Base-by-base conservation (phyloP, 2,113 vertebrate genomes). In the Centrocercus urophasianus region DNA sequence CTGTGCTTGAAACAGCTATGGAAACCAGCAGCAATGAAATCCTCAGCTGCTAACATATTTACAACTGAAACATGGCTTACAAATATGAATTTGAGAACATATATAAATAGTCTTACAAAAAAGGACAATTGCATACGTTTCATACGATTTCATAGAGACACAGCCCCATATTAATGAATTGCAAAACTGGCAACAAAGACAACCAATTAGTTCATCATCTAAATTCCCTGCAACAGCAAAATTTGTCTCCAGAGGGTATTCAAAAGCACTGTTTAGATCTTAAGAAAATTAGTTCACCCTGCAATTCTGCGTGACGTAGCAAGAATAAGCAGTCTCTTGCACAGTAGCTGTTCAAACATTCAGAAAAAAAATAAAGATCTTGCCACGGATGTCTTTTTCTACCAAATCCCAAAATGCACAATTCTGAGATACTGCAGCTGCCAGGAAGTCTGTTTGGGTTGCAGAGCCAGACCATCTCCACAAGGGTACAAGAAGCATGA, bases 121-220 rank as follows among this genome's bases (percentile, higher is more conserved):
- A 90, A 80, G 84, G 84, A 65, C 50, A 67, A 92, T 81, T 90
- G 92, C 79, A 82, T 83, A 90, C 54, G 89, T 96, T 91, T 96
- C 81, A n/a, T 50, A 88, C 73, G 71, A 93, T 97, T 97, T 97
- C 85, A 80, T 94, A 90, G 96, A 95, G 89, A 89, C 43, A 71
- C 21, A 73, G 67, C 63, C 54, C 22, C 22, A 89, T 95, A 94
- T 93, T 94, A 97, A 65, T 54, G 42, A 81, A 89, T 80, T 6
- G 1, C 91, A 95, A 92, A 94, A 77, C 63, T 0, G 0, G 47
- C 83, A 89, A 92, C 89, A 90, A 92, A 93, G 90, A 90, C 82
- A 88, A 93, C 83, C 22, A 64, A 94, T 93, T 78, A 86, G 82
- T 94, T 95, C 77, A 92, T 96, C 89, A 32, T 94, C 90, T 93